phyloP scores from a whole-genome alignment of 2,113 vertebrate genomes.

The Gulo gulo region DNA sequence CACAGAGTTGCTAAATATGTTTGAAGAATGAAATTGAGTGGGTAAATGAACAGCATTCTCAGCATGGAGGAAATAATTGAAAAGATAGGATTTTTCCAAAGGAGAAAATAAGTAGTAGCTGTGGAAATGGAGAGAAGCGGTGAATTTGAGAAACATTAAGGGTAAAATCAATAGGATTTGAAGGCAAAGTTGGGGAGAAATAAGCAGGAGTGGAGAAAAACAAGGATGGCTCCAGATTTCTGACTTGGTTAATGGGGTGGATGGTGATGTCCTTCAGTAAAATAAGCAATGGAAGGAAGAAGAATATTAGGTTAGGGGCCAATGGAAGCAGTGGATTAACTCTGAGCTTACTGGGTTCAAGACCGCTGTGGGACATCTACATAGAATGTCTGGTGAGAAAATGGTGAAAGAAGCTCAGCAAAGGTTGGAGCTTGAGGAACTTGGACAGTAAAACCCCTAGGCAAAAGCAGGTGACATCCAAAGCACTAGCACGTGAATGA shows the following conservation, averaged over 20 bases:
- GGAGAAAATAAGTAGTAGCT: background rate
- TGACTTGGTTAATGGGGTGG: background rate
- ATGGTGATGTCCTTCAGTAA: background rate
- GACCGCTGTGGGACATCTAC: background rate
- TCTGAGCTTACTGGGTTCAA: background rate
- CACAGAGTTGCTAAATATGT: background rate
- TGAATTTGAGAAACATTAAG: background rate
- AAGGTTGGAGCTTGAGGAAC: background rate
- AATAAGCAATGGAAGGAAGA: background rate
- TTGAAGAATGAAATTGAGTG: background rate
- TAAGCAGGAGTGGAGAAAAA: background rate
- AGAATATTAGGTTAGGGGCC: background rate
- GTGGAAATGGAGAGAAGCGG: background rate
- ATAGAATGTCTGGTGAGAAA: background rate
- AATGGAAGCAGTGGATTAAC: background rate
- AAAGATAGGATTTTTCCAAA: background rate
- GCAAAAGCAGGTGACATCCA: background rate
- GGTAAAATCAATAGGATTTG: background rate
- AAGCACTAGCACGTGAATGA: background rate
- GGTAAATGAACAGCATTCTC: background rate
- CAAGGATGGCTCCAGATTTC: background rate
- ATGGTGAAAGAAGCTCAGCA: background rate
- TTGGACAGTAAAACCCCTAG: background rate
- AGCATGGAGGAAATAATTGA: background rate
- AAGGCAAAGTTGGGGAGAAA: background rate